Evolutionary conservation across 2,113 vertebrate genomes (phyloP).

Genomic region (Prionailurus viverrinus): DNA sequence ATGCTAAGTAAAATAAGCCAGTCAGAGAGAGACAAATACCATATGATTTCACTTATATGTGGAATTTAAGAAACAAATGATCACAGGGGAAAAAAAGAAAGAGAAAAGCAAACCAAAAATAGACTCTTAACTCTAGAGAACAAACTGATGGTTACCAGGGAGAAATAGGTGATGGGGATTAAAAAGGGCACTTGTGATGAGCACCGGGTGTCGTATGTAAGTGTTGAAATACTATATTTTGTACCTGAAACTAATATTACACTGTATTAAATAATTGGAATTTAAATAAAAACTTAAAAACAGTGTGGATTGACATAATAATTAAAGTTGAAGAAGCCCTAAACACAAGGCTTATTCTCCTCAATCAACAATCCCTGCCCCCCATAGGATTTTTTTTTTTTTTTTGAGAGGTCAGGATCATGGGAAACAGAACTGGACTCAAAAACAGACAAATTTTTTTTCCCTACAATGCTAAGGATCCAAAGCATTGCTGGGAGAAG

Average conservation of each 20-base stretch:
- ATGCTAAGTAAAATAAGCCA: neutral
- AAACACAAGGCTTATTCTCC: neutral
- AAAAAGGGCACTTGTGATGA: neutral
- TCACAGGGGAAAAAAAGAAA: neutral
- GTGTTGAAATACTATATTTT: neutral
- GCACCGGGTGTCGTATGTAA: neutral
- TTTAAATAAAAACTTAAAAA: neutral
- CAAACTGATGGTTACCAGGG: neutral
- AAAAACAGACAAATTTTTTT: neutral
- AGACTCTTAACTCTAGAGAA: neutral
- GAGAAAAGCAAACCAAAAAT: neutral
- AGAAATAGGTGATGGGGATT: neutral
- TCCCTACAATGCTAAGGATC: neutral
- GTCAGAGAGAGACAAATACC: neutral
- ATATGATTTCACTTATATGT: neutral
- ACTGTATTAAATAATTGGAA: neutral
- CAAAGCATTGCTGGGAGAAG: neutral
- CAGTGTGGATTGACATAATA: neutral
- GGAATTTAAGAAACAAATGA: neutral
- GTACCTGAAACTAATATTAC: neutral
- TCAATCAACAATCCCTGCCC: neutral
- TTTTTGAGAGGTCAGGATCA: neutral
- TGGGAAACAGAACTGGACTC: neutral
- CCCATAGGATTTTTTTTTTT: neutral
- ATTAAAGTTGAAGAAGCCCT: neutral